These are phyloP conservation scores for Oryzias dopingdopingensis DNA, from an alignment of 2,797 vertebrate genomes.

Conservation along the genomic window DNA sequence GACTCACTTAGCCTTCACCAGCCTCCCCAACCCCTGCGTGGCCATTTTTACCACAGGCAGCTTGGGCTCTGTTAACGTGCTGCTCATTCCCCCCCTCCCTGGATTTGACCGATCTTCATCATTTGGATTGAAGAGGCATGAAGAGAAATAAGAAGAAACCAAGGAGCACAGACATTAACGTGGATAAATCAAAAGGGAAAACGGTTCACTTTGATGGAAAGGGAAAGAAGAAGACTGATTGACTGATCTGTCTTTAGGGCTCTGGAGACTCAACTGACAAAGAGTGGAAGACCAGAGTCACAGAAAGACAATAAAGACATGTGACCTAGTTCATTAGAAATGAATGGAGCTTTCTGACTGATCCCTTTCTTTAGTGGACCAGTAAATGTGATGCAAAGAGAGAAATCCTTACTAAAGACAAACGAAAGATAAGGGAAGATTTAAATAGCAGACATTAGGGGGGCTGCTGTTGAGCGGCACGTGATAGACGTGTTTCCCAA, in stretches of 20 bases:
- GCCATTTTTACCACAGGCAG: conserved; percentile 20
- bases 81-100: conserved; percentile 31
- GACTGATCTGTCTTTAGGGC: conserved; percentile 52
- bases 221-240: conserved; percentile 32
- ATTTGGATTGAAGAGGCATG: conserved; percentile 16
- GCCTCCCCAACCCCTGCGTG: conserved; percentile 14
- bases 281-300: conserved; percentile 25
- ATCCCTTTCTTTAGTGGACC: conserved; percentile 39
- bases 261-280: conserved; percentile 38
- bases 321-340: conserved; percentile 40
- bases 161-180: conserved; percentile 14
- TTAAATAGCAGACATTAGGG: not conserved
- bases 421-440: not conserved
- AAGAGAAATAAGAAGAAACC: conserved; percentile 12
- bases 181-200: conserved; percentile 44
- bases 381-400: conserved; percentile 20
- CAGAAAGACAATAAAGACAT: conserved; percentile 31
- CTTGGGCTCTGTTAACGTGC: conserved; percentile 40
- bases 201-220: conserved; percentile 25
- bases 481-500: no score
- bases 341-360: conserved; percentile 48
- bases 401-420: conserved; percentile 16
- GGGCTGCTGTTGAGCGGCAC: no score
- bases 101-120: conserved; percentile 54
- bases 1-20: conserved; percentile 37